Evolutionary conservation across 1,140 invertebrate genomes (phyloP).

Genomic region (Sitobion miscanthi): DNA sequence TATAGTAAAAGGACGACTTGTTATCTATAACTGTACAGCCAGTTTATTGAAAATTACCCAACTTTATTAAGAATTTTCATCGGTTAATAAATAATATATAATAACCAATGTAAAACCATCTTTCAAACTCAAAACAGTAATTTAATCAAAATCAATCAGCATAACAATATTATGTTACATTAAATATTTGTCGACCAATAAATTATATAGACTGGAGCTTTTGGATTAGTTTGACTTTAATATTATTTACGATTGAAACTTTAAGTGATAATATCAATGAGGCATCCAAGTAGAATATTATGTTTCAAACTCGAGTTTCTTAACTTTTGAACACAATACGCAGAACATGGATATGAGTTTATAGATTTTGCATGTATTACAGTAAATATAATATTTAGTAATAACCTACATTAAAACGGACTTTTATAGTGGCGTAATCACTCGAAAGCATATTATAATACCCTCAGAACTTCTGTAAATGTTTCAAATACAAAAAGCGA

Average conservation of each 20-base stretch:
- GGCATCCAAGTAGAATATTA: neutral
- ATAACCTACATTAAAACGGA: neutral
- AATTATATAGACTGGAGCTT: neutral
- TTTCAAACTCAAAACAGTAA: neutral
- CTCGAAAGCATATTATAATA: constrained; percentile 4
- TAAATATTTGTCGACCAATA: neutral
- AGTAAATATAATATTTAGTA: constrained; percentile 6
- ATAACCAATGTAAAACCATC: neutral
- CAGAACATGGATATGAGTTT: neutral
- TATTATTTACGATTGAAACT: constrained; percentile 12
- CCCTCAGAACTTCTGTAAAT: neutral
- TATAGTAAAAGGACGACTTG: neutral
- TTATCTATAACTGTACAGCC: neutral
- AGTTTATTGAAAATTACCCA: neutral
- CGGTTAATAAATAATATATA: neutral
- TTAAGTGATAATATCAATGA: constrained; percentile 8
- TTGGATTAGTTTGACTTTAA: constrained; percentile 8
- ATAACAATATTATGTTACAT: neutral
- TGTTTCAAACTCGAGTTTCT: neutral
- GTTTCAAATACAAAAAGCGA: neutral
- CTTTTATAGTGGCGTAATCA: neutral
- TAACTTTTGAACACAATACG: neutral
- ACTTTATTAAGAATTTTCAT: neutral
- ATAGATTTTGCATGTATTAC: constrained; percentile 1
- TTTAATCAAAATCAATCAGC: neutral